Conservation (phyloP, 2,113 vertebrate genomes). For the Lucifuga dentata region DNA sequence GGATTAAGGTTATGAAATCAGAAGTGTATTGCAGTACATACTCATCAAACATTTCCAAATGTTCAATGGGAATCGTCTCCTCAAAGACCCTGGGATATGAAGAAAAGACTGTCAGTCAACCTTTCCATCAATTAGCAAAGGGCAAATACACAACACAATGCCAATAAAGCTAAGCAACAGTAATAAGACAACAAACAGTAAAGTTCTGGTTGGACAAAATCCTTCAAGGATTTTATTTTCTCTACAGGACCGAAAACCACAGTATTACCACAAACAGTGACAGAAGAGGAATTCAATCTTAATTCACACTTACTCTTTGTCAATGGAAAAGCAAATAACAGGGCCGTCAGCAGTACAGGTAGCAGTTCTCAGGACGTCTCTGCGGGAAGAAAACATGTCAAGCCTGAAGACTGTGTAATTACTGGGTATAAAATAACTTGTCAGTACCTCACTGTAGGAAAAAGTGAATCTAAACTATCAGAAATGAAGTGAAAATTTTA, state of each 20-base stretch:
- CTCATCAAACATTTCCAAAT: constrained; percentile 85
- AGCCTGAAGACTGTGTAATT: background rate
- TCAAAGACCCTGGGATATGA: constrained; percentile 79
- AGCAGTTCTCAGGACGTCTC: constrained; percentile 83
- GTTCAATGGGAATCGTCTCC: constrained; percentile 84
- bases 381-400: constrained; percentile 49
- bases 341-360: constrained; percentile 83
- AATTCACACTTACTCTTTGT: constrained; percentile 85
- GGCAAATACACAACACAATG: background rate
- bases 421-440: background rate
- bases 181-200: background rate
- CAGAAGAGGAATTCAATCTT: background rate
- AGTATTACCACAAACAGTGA: background rate
- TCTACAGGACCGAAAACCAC: background rate
- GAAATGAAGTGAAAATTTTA: background rate
- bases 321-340: constrained; percentile 85
- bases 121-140: background rate
- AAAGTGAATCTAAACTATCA: background rate
- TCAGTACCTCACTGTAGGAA: background rate
- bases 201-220: background rate
- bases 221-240: background rate
- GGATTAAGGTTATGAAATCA: background rate
- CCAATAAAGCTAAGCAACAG: background rate
- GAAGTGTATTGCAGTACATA: constrained; percentile 46
- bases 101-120: constrained; percentile 15